Conservation (phyloP, 1,140 invertebrate genomes). For the Drosophila lacertosa region DNA sequence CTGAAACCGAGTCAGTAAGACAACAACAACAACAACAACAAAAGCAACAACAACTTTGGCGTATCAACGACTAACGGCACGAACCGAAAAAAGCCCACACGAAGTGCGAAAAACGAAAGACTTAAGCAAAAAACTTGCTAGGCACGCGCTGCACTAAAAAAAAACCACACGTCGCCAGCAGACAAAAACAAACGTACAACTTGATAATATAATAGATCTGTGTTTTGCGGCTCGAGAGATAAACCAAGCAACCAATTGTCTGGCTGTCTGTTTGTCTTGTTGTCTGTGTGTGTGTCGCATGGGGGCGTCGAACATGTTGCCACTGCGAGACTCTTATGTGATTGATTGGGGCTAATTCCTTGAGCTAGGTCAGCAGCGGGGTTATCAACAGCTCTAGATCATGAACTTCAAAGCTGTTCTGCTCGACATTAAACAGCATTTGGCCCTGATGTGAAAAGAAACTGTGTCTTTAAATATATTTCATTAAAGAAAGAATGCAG, state of each 20-base stretch:
- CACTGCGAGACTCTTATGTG: too few species aligned
- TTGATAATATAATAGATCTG: conserved; percentile 50
- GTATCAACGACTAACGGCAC: conserved; percentile 26
- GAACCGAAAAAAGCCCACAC: conserved; percentile 27
- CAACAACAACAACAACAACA: conserved; percentile 20
- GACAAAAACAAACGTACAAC: conserved; percentile 44
- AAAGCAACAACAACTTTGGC: conserved; percentile 4
- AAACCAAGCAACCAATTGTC: conserved; percentile 4
- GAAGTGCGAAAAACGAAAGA: conserved; percentile 50
- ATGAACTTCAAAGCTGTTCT: neutral
- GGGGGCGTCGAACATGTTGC: conserved; percentile 47
- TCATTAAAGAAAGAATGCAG: too few species aligned
- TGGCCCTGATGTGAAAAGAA: neutral
- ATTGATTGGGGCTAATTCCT: conserved; percentile 11
- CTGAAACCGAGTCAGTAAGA: conserved; percentile 51
- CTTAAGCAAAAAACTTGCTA: conserved; percentile 57
- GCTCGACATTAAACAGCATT: too few species aligned
- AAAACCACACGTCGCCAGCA: conserved; percentile 35
- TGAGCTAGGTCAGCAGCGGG: conserved; percentile 15
- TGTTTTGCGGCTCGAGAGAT: conserved; percentile 11
- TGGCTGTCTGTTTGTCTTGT: too few species aligned
- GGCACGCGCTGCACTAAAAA: conserved; percentile 43
- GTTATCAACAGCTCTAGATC: conserved; percentile 26
- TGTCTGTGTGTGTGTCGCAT: conserved; percentile 27
- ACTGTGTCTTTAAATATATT: neutral